Base-by-base conservation (phyloP, 1,140 invertebrate species). In the Drosophila ananassae region DNA sequence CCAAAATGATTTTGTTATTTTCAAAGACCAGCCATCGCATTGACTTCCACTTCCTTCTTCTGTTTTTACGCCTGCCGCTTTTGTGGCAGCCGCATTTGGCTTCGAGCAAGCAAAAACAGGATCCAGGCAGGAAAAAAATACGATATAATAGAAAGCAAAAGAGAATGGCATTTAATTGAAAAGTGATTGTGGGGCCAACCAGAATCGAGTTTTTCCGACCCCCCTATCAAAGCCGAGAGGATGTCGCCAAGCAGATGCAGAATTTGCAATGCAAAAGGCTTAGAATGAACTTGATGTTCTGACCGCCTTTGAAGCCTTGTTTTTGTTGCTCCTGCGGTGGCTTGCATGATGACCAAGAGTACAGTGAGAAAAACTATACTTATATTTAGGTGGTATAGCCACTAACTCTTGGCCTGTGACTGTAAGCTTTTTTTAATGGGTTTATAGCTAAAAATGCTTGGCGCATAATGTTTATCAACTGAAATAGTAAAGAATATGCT, bases 121-220 rank as follows among this genome's bases (percentile, higher is more conserved):
- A 30, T 21, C 37, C 9, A 62, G 21, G 44, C 41, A 21, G 8
- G 8, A 3, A n/a, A 53, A 61, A 59, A 55, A 73, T 52, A 54
- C 64, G 39, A 56, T 56, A 68, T 69, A 73, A 78, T 48, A 53
- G 61, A 47, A 60, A 13, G 52, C 51, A 48, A 50, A 55, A 13
- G 39, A 52, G 58, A 79, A 79, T 55, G 73, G n/a, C 63, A 73
- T 77, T 81, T 81, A 81, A 81, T 81, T 81, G 78, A 82, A 81
- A 81, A 68, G 60, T 67, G 66, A 72, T 80, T 75, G 77, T 69
- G 75, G 25, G 68, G 44, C 67, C 57, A 55, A 37, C 66, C 41
- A 67, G 44, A 22, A 39, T 51, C 22, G 48, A 54, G 37, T 17
- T 46, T 4, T 21, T 7, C 24, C 44, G 17, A 21, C 21, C 21